A percentile compares a stretch with the other conserved stretches of the same genome.
phyloP scores from a whole-genome alignment of 2,888 invertebrate species.

The Oscheius onirici region DNA sequence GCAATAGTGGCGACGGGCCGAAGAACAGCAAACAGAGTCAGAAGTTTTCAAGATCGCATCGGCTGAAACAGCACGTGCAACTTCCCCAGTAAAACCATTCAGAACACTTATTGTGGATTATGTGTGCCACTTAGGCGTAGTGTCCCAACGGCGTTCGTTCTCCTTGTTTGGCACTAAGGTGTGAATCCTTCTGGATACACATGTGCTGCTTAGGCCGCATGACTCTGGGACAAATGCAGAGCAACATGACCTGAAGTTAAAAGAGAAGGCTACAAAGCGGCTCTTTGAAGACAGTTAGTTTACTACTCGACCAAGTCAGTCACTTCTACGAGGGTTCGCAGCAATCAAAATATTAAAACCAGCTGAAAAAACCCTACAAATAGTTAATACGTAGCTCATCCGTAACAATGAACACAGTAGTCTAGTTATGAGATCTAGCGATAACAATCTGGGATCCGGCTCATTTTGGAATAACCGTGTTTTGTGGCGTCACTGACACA shows the following conservation, averaged over 20 bases:
- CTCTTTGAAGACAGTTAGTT: no score
- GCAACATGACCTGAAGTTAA: no score
- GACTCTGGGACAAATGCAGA: no score
- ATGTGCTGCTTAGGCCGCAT: slow-evolving; percentile 6
- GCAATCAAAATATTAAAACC: no score
- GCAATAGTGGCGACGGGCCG: no score
- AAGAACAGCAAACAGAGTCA: background rate
- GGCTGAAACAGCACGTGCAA: background rate
- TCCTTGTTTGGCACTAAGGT: slow-evolving; percentile 1
- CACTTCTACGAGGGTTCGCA: no score
- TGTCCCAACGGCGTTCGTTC: background rate
- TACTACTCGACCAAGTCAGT: no score
- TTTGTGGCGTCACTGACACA: slow-evolving; percentile 18
- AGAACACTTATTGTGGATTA: background rate
- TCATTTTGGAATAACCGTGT: slow-evolving; percentile 19
- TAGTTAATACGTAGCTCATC: no score
- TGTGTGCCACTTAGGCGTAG: background rate
- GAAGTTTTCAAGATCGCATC: background rate
- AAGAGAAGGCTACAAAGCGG: no score
- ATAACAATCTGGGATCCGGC: slow-evolving; percentile 1
- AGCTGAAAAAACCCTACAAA: no score
- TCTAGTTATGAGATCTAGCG: background rate
- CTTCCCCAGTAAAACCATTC: background rate
- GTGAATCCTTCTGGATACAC: background rate
- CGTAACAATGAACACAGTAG: no score